These are phyloP conservation scores for Chaetoderma sp. DNA, from an alignment of 2,888 invertebrate species.

Conservation along the genomic window DNA sequence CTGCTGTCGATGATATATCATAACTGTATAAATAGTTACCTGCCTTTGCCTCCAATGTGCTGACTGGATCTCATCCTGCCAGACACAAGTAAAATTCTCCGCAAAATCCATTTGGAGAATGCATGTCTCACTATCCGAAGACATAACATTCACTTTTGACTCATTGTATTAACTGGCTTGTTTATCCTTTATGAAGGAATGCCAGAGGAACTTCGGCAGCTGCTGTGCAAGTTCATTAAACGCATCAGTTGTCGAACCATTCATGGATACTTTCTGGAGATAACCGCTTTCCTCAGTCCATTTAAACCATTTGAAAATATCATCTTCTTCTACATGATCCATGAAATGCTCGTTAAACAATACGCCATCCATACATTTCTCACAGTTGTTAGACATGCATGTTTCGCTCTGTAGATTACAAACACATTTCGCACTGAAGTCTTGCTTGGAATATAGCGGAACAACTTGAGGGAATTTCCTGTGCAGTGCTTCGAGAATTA, in stretches of 20 bases:
- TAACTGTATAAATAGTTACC: slow-evolving; percentile 10
- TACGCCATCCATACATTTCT: neutral
- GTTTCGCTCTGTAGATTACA: slow-evolving; percentile 7
- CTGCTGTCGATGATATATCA: slow-evolving; percentile 11
- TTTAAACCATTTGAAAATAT: slow-evolving; percentile 11
- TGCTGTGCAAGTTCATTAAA: neutral
- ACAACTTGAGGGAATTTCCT: slow-evolving; percentile 4
- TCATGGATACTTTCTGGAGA: neutral
- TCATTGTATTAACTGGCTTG: slow-evolving; percentile 5
- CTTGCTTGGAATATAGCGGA: slow-evolving; percentile 14
- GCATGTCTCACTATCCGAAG: neutral
- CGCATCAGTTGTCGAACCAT: slow-evolving; percentile 7
- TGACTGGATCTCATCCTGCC: slow-evolving; percentile 25
- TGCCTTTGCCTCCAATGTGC: slow-evolving; percentile 24
- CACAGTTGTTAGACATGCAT: slow-evolving; percentile 21
- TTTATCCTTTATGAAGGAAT: slow-evolving; percentile 19
- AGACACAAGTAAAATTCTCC: slow-evolving; percentile 13
- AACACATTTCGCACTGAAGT: neutral
- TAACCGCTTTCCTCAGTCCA: slow-evolving; percentile 10
- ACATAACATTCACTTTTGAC: neutral
- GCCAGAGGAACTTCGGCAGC: slow-evolving; percentile 5
- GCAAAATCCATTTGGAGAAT: slow-evolving; percentile 25
- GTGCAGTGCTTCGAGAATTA: slow-evolving; percentile 18
- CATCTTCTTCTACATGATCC: neutral
- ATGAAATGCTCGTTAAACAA: neutral